Evolutionary conservation across 2,797 vertebrate species (phyloP).

Genomic region (Pelodytes ibericus): DNA sequence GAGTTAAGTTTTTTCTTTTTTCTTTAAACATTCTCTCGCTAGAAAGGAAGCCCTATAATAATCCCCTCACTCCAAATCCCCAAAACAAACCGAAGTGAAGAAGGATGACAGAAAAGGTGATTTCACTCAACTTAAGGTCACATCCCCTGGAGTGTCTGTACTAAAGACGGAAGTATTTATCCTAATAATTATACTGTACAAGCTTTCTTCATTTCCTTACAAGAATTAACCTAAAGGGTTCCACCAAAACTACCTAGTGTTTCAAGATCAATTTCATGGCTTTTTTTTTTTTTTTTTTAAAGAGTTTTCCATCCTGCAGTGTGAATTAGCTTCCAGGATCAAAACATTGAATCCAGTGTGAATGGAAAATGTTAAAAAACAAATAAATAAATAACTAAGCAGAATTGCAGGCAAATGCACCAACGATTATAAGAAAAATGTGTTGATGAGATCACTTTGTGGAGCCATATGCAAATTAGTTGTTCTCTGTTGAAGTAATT

Average conservation of each 20-base stretch:
- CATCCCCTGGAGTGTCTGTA: slow-evolving; percentile 20
- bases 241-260: background rate
- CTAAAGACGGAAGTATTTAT: slow-evolving; percentile 35
- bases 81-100: background rate
- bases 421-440: no score
- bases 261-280: background rate
- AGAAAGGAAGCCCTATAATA: slow-evolving; percentile 3
- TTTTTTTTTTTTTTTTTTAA: background rate
- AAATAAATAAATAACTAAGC: no score
- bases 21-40: slow-evolving; percentile 23
- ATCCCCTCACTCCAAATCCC: background rate
- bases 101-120: background rate
- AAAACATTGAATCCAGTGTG: no score
- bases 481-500: no score
- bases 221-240: background rate
- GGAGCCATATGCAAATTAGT: no score
- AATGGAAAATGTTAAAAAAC: no score
- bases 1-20: slow-evolving; percentile 12
- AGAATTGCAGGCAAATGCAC: no score
- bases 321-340: no score
- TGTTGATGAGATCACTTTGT: no score
- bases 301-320: no score
- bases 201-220: slow-evolving; percentile 2
- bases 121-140: background rate
- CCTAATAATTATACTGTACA: slow-evolving; percentile 5